These are phyloP conservation scores for Nothocercus nigrocapillus DNA, from an alignment of 2,113 vertebrate genomes.

Conservation along the genomic window DNA sequence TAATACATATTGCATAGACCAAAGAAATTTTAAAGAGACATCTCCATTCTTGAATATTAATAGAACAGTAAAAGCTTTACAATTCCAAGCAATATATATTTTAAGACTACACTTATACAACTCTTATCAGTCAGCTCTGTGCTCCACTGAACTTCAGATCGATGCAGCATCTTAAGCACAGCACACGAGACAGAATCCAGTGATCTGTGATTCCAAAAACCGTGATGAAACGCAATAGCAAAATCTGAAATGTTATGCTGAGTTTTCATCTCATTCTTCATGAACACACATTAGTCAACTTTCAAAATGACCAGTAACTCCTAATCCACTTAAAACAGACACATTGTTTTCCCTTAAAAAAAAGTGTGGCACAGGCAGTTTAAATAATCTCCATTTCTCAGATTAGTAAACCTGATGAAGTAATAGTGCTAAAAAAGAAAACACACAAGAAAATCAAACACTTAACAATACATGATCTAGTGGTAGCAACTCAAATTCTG, in stretches of 20 bases:
- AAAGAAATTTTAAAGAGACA: background rate
- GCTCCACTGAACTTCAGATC: background rate
- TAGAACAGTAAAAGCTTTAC: constrained; percentile 2
- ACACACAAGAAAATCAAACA: background rate
- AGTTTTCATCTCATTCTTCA: background rate
- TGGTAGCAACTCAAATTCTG: background rate
- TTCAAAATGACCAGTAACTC: background rate
- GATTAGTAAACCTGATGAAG: background rate
- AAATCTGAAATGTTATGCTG: background rate
- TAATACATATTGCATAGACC: background rate
- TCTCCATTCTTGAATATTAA: constrained; percentile 3
- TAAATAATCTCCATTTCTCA: background rate
- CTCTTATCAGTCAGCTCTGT: background rate
- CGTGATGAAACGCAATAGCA: background rate
- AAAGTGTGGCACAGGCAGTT: background rate
- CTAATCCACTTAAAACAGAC: background rate
- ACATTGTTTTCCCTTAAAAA: background rate
- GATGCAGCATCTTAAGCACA: background rate
- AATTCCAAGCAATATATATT: background rate
- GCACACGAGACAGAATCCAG: background rate
- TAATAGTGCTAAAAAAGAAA: background rate
- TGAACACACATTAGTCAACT: background rate
- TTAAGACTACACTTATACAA: constrained; percentile 5
- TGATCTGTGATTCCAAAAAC: background rate
- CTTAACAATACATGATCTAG: background rate